Evolutionary conservation across 2,113 vertebrate species (phyloP), one percentile per base, ranked within the genome.

Genomic region (Chaenogobius annularis): DNA sequence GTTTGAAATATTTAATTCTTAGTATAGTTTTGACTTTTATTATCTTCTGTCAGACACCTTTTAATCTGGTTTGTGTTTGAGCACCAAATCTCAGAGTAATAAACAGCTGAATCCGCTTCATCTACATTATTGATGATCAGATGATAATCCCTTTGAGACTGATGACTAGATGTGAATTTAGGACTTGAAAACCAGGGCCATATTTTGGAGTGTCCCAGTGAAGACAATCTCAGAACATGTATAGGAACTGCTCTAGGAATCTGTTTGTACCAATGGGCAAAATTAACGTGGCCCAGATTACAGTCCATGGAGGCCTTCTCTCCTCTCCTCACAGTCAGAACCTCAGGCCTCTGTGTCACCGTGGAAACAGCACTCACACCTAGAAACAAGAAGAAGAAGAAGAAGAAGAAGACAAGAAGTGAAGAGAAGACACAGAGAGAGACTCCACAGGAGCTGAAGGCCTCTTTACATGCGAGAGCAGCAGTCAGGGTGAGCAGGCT

Each of bases 401-500:
- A 73, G 70, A 75, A 31, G 58, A 69, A 73, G 64, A 73, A 22
- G 64, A 69, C 63, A 72, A 61, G 68, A 54, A 72, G 59, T 70
- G 20, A 70, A 75, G 54, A 72, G 54, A 44, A 64, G 69, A 67
- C 37, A 68, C 56, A 62, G 7, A 35, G 59, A 62, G 31, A 67
- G 54, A 69, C 37, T 70, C 72, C 74, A 43, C 68, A 79, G 54
- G 70, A 75, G 68, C 7, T 74, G 26, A 74, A 44, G 22, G 65
- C 56, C 64, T 0, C 48, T n/a, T 69, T 72, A 80, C 75, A 85
- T 80, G 84, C 13, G 23, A 88, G 83, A 79, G 75, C 72, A 77
- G 82, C 73, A 75, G 85, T 70, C 72, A 89, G 82, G 83, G 70
- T 20, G 74, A 73, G 85, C 76, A 90, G 78, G n/a, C 59, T 84